Evolutionary conservation across 2,888 invertebrate genomes (phyloP).

Genomic region (Elgonia sp.): DNA sequence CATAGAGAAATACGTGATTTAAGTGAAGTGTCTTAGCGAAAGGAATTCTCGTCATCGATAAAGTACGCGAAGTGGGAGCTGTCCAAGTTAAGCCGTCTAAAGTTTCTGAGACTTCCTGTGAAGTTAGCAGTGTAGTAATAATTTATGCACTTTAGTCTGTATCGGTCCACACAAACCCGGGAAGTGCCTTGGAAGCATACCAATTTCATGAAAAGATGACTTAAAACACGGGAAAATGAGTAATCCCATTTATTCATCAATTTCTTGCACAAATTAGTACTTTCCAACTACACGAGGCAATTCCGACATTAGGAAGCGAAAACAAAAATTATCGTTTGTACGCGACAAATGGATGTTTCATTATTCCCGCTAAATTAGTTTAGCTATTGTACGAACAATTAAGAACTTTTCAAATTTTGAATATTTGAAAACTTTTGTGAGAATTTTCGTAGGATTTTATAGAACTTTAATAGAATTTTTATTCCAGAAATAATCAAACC

Average conservation of each 20-base stretch:
- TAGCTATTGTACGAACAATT: not conserved
- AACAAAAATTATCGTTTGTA: conserved; percentile 46
- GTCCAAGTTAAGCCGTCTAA: conserved; percentile 74
- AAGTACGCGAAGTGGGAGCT: conserved; percentile 78
- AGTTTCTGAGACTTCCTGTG: conserved; percentile 71
- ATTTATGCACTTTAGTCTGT: conserved; percentile 84
- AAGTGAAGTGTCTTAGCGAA: conserved; percentile 66
- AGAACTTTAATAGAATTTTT: no score
- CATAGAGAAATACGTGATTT: conserved; percentile 67
- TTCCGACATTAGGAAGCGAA: conserved; percentile 18
- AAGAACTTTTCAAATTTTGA: not conserved
- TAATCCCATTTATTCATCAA: conserved; percentile 64
- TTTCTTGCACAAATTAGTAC: conserved; percentile 67
- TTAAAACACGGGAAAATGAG: conserved; percentile 64
- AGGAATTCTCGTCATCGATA: conserved; percentile 82
- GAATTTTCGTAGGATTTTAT: no score
- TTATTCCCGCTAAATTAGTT: conserved; percentile 26
- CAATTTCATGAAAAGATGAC: conserved; percentile 68
- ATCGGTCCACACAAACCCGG: conserved; percentile 76
- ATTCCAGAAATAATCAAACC: no score
- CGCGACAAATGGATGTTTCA: conserved; percentile 23
- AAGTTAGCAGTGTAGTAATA: conserved; percentile 83
- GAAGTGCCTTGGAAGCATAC: conserved; percentile 64
- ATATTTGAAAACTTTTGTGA: no score
- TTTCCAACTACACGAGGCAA: conserved; percentile 28